A percentile compares a stretch with the other conserved stretches of the same genome.
Conservation (phyloP, 2,888 invertebrate species). For the Melangyna quadrimaculata region DNA sequence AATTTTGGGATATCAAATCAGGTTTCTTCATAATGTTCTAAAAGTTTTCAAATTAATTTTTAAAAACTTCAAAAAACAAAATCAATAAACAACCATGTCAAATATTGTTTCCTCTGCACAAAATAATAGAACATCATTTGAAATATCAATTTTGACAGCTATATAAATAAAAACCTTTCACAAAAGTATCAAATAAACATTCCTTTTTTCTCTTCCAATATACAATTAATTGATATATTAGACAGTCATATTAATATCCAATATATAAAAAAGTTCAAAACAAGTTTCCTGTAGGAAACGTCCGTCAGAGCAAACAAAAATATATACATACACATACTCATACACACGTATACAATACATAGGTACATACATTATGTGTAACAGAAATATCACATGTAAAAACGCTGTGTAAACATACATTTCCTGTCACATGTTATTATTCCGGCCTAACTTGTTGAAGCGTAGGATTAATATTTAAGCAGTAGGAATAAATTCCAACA, state of each 20-base stretch:
- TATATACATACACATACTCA: no score
- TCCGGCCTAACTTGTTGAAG: constrained; percentile 11
- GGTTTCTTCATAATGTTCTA: no score
- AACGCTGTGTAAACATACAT: constrained; percentile 4
- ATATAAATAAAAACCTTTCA: constrained; percentile 22
- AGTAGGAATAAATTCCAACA: neutral
- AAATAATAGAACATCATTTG: neutral
- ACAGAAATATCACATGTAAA: constrained; percentile 10
- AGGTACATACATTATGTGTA: no score
- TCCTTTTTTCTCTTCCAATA: neutral
- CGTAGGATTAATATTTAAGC: constrained; percentile 23
- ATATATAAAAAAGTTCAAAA: constrained; percentile 16
- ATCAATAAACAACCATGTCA: no score
- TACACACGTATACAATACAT: no score
- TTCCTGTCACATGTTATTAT: constrained; percentile 23
- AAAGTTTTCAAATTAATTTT: no score
- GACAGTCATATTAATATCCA: constrained; percentile 1
- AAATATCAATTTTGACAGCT: neutral
- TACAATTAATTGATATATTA: neutral
- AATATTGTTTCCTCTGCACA: neutral
- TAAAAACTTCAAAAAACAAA: no score
- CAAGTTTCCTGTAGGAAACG: neutral
- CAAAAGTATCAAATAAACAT: neutral
- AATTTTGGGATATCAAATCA: no score
- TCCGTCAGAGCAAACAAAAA: neutral